Base-by-base conservation (phyloP, 2,113 vertebrate species). In the Grallaria varia region DNA sequence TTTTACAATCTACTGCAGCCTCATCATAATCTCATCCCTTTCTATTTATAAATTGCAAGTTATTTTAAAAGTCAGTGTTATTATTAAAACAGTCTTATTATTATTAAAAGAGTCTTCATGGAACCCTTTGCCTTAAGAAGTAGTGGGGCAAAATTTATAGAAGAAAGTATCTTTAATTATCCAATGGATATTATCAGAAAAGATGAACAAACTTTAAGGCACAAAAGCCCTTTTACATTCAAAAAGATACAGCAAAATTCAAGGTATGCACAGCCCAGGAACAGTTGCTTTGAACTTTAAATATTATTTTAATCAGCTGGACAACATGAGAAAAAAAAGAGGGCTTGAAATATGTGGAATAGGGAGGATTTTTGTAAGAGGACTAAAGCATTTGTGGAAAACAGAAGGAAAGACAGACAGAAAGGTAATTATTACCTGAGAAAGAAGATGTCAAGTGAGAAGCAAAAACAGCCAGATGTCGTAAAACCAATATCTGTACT, bases 391-490 rank as follows among this genome's bases (percentile, higher is more conserved):
- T 64, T 91, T 93, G 60, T 72, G 62, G 74, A 76, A 73, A 84
- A 82, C 39, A 79, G 27, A 82, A 93, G 40, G 74, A 92, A 95
- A 75, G 63, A 88, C 30, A 86, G 72, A 66, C 28, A 87, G 30
- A 83, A 62, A 91, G 42, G 64, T 49, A 79, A 95, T 75, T 68
- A 56, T 78, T 91, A 84, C 87, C 77, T 89, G 56, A 72, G 66
- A 82, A 93, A 72, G 62, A 91, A 87, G 35, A 87, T 59, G 27
- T 94, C 84, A 87, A 52, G 71, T 85, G 78, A 86, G 31, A 82
- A 6, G 10, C 2, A 2, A 87, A 84, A 91, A 80, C 72, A 94
- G 76, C n/a, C 52, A 87, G 49, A 87, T 89, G 37, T 71, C 66
- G 78, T 82, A 89, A 87, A 95, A 84, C 69, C 56, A 78, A 47